Conservation (phyloP, 2,113 vertebrate genomes). For the Cygnus buccinator region DNA sequence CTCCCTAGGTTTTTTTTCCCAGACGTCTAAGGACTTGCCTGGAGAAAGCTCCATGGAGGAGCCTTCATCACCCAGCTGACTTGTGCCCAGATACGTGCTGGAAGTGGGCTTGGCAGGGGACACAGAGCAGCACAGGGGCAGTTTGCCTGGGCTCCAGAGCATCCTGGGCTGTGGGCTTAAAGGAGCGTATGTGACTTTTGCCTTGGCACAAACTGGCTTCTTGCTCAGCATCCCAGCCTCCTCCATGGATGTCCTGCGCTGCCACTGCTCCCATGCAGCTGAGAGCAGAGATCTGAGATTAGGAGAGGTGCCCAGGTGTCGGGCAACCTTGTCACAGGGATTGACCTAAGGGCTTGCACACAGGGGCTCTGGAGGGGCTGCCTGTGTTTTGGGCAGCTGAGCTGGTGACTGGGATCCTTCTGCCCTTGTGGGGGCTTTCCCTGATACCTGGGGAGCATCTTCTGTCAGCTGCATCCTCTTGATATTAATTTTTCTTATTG, state of each 20-base stretch:
- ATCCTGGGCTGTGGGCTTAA: neutral
- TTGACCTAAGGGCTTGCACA: neutral
- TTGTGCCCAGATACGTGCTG: fast-evolving
- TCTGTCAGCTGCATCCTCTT: neutral
- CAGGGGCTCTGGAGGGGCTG: neutral
- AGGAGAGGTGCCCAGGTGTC: neutral
- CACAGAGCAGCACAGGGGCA: neutral
- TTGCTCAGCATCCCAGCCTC: neutral
- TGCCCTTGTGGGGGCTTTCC: neutral
- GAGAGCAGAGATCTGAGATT: neutral
- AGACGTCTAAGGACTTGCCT: neutral
- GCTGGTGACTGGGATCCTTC: neutral
- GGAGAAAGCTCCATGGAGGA: neutral
- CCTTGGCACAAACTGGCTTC: neutral
- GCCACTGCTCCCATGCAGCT: neutral
- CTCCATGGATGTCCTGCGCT: neutral
- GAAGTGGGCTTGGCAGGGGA: neutral
- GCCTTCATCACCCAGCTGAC: neutral
- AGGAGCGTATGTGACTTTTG: neutral
- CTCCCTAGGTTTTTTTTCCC: neutral
- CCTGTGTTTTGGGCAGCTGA: neutral
- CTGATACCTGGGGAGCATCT: neutral
- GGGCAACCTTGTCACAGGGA: neutral
- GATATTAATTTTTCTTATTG: neutral
- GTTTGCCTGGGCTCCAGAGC: neutral